These are phyloP conservation scores for Mesodorylaimus sp. DNA, from an alignment of 2,888 invertebrate genomes.

Conservation along the genomic window DNA sequence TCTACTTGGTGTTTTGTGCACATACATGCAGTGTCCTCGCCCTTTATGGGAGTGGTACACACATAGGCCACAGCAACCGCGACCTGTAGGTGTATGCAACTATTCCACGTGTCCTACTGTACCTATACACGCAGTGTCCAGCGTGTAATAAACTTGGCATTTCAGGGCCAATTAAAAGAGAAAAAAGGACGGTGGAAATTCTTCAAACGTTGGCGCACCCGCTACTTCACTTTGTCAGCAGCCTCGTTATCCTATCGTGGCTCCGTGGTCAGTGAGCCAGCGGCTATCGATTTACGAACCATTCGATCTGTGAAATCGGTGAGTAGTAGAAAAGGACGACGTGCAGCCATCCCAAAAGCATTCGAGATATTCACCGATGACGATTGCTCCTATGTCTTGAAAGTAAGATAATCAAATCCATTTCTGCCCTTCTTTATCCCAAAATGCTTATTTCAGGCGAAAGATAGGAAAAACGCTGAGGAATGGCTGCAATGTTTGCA, in stretches of 20 bases:
- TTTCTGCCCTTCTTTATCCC: background rate
- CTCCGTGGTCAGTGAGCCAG: constrained; percentile 9
- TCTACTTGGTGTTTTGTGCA: too few relatives aligned
- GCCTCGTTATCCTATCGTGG: constrained; percentile 64
- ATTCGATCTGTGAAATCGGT: constrained; percentile 85
- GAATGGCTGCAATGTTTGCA: constrained; percentile 88
- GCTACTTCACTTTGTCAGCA: constrained; percentile 80
- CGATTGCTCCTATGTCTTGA: constrained; percentile 72
- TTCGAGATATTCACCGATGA: constrained; percentile 76
- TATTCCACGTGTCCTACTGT: too few relatives aligned
- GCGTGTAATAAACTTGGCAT: too few relatives aligned
- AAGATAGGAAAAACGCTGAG: constrained; percentile 79
- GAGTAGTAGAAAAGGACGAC: constrained; percentile 40
- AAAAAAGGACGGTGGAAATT: constrained; percentile 78
- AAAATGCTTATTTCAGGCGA: constrained; percentile 40
- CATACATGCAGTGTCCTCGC: too few relatives aligned
- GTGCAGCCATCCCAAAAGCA: constrained; percentile 64
- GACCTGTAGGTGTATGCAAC: too few relatives aligned
- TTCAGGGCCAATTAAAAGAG: constrained; percentile 60
- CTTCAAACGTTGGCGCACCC: constrained; percentile 72
- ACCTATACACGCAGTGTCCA: too few relatives aligned
- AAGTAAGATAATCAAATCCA: constrained; percentile 30
- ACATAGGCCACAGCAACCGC: too few relatives aligned
- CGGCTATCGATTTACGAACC: constrained; percentile 64
- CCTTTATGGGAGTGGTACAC: too few relatives aligned